Evolutionary conservation across 2,113 vertebrate genomes (phyloP).

Genomic region (Ictidomys tridecemlineatus): DNA sequence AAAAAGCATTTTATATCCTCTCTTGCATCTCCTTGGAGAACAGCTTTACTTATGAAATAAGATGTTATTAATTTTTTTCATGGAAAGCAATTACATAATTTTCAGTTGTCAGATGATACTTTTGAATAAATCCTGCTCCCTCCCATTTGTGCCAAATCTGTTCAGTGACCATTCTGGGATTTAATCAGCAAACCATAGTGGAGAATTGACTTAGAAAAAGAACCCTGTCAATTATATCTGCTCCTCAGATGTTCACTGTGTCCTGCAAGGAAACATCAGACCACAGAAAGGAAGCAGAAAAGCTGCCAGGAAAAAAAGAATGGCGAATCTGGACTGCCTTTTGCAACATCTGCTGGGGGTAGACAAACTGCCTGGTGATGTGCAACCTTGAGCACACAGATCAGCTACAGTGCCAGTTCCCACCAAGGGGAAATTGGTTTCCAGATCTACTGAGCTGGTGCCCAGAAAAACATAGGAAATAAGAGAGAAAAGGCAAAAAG

Average conservation of each 20-base stretch:
- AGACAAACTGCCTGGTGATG: not conserved
- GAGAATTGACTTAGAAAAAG: constrained; percentile 61
- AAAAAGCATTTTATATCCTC: not conserved
- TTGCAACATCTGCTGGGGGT: constrained; percentile 64
- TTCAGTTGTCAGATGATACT: constrained; percentile 15
- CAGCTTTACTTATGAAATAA: constrained; percentile 31
- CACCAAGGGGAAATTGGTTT: not conserved
- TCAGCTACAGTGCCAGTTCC: not conserved
- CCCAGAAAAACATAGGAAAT: not conserved
- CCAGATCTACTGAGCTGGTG: not conserved
- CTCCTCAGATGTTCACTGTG: constrained; percentile 30
- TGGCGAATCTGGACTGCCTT: constrained; percentile 51
- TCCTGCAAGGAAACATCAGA: constrained; percentile 46
- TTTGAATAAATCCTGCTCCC: constrained; percentile 37
- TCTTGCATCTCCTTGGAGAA: not conserved
- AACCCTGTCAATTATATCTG: constrained; percentile 2
- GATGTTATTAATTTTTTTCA: not conserved
- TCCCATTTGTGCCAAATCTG: constrained; percentile 15
- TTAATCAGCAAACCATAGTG: constrained; percentile 46
- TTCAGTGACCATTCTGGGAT: constrained; percentile 1
- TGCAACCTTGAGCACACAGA: not conserved
- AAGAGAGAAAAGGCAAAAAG: constrained; percentile 8
- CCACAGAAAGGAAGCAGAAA: constrained; percentile 31
- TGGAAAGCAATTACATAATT: constrained; percentile 63
- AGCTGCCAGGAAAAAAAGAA: not conserved